Evolutionary conservation across 1,140 invertebrate genomes (phyloP).

Genomic region (Orius laevigatus): DNA sequence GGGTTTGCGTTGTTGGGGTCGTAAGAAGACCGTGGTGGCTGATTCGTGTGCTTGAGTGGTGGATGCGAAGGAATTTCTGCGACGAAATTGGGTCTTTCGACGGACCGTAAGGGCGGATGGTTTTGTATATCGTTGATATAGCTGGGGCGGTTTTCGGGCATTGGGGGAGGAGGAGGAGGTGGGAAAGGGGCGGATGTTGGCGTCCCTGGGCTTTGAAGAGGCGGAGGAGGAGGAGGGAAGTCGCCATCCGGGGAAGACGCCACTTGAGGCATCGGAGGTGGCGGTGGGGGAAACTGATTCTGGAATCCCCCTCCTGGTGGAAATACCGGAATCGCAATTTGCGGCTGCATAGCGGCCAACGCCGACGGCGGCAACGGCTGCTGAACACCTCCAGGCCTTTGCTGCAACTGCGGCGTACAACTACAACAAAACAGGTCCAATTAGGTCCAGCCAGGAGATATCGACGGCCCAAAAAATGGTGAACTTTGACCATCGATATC

Average conservation of each 20-base stretch:
- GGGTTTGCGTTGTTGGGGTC: not conserved
- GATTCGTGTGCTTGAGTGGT: slow-evolving; percentile 6
- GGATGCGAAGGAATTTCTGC: slow-evolving; percentile 9
- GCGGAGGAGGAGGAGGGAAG: slow-evolving; percentile 22
- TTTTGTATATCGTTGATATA: slow-evolving; percentile 8
- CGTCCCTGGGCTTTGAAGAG: slow-evolving; percentile 1
- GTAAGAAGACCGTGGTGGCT: slow-evolving; percentile 12
- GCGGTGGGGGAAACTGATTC: slow-evolving; percentile 25
- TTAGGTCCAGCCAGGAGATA: no score
- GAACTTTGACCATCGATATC: no score
- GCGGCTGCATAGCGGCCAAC: slow-evolving; percentile 39
- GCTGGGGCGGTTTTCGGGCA: slow-evolving; percentile 6
- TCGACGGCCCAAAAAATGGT: no score
- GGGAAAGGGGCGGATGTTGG: slow-evolving; percentile 8
- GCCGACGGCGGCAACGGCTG: slow-evolving; percentile 32
- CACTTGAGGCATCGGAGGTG: slow-evolving; percentile 25
- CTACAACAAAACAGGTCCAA: slow-evolving; percentile 8
- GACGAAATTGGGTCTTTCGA: not conserved
- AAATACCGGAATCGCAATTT: slow-evolving; percentile 51
- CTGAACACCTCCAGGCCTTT: slow-evolving; percentile 24
- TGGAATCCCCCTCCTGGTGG: slow-evolving; percentile 29
- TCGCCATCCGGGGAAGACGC: slow-evolving; percentile 15
- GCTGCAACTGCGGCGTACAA: slow-evolving; percentile 28
- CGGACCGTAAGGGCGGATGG: not conserved
- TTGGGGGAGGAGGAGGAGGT: slow-evolving; percentile 12